Evolutionary conservation across 2,113 vertebrate species (phyloP), one percentile per base, ranked within the genome.

Genomic region (Anoura caudifer): DNA sequence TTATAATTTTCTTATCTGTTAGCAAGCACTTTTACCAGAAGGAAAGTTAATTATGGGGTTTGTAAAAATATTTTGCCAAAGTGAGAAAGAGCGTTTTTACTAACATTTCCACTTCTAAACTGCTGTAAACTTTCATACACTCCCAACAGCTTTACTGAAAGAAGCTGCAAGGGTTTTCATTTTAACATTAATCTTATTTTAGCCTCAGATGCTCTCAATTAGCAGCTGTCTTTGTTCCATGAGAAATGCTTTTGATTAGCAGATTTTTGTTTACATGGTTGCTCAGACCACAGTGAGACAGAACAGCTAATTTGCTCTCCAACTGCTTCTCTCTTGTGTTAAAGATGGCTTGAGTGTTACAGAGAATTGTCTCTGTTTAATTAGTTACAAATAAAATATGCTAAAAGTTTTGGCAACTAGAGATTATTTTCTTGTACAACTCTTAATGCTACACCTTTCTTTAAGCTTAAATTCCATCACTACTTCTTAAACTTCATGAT

Each of bases 191-290:
- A 97, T 91, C 73, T 96, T 90, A 56, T 90, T 93, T 97, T 91
- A 90, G 81, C 59, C 65, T 97, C 90, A 97, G 92, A 76, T 87
- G 24, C 63, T 97, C 45, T 95, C 87, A 91, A 72, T 97, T 97
- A 96, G 52, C 76, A 59, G 41, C 61, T 97, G 79, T 76, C 85
- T 94, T 87, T 95, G 38, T 76, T 96, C 96, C 87, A 17, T 92
- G 90, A 97, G 67, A 90, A 92, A 90, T 33, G 47, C 80, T 73
- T 83, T 43, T 28, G 87, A 95, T 67, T 96, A 93, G 79, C 95
- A 97, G 94, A 77, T 87, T 72, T 94, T 96, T 82, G 72, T 97
- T 97, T 92, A 63, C 94, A 1, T 92, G 65, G 77, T 92, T 69
- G 20, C 95, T 96, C 50, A 94, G 82, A 82, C 72, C 4, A 59